Evolutionary conservation across 1,140 invertebrate genomes (phyloP), one percentile per base, ranked within the genome.

Genomic region (Calephelis virginiensis): DNA sequence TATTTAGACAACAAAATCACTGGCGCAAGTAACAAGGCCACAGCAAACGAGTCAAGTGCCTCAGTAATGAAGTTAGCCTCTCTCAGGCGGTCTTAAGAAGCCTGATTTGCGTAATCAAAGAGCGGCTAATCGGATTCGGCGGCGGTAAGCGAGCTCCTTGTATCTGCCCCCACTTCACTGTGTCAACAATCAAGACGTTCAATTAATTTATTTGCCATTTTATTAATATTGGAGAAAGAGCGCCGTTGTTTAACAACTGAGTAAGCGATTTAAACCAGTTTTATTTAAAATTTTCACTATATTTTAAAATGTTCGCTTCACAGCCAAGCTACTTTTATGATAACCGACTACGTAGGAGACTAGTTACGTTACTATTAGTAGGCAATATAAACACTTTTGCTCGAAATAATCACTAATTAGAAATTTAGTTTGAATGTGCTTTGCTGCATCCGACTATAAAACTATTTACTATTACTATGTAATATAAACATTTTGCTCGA

Each of bases 41-140:
- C 14, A 14, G 49, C 9, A 50, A 50, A 50, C 49, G 14, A 50
- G 56, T 46, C 43, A 59, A 61, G 17, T 13, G 9, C 17, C 61
- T 45, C 17, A 11, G 37, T 70, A 85, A 85, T 75, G 66, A 73
- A 81, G 83, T 85, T 83, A 85, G 71, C 68, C 72, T 46, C 66
- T 65, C 67, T 69, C 68, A 61, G 17, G 66, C 66, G 73, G 72
- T 66, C 75, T 76, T 82, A 82, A 80, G 80, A 75, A 76, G 73
- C 68, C 73, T 78, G 80, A 83, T 86, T 81, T 77, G 76, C 50
- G 50, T 56, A 81, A 83, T 86, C 83, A 86, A 86, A 83, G 81
- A 78, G 70, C 77, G 71, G 62, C 66, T 83, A 81, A 86, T 81
- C 76, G 72, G 73, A 85, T 83, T 81, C 68, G 68, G 10, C 69